Evolutionary conservation across 2,888 invertebrate species (phyloP), one percentile per base, ranked within the genome.

Genomic region (Germaria angustata): DNA sequence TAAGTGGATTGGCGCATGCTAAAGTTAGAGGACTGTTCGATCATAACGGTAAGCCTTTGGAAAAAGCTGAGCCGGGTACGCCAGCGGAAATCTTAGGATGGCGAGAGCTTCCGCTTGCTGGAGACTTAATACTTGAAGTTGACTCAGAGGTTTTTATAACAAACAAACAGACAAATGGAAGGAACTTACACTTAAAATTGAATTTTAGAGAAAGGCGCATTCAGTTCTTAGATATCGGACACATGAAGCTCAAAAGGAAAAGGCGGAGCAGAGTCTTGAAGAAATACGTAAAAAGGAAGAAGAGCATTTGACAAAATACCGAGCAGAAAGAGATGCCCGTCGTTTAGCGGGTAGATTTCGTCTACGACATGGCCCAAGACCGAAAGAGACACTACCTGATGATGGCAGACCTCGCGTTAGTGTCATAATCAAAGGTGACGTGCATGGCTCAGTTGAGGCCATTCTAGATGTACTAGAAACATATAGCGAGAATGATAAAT

Each of bases 391-490:
- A 6, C 81, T 87, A 55, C 86, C 90, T 84, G 92, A 92, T 36
- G 93, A 95, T 84, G 93, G 92, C 24, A 90, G 91, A 3, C 93
- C 93, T 0, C 91, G 90, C 80, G 89, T 95, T 69, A 93, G 93
- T 85, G 91, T 95, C 8, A 89, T 96, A 3, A 88, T 96, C 4
- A 95, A 95, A 93, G 96, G 96, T 22, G 99, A 99, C 92, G 99
- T 99, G 2, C 96, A 97, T 90, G 99, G 99, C 0, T 98, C 98
- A 0, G 94, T 99, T 51, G 99, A 99, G 90, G 99, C 99, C 0
- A 96, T 99, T 84, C 91, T 98, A 83, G 96, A 99, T 89, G 95
- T 97, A 9, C 89, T 99, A 71, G 96, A 96, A 85, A 96, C 97
- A 0, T 99, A 99, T 88, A 93, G 95, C 85, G 93, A 93, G n/a